These are phyloP conservation scores for Nomada lathburiana DNA, from an alignment of 2,888 invertebrate genomes.

Conservation along the genomic window DNA sequence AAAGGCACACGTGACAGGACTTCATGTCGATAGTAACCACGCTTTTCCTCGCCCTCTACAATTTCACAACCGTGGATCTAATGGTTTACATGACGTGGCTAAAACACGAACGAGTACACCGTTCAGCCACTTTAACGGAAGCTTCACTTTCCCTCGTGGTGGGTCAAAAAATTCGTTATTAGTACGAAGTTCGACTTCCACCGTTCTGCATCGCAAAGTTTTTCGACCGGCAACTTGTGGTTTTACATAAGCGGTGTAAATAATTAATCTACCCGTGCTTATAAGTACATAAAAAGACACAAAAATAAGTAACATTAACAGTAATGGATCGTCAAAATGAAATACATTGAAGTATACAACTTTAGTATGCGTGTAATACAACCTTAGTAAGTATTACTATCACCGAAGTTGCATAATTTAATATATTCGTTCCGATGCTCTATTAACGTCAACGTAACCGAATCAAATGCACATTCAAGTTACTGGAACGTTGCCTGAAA, in stretches of 20 bases:
- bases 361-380: too few relatives aligned
- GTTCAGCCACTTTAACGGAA: neutral
- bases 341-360: too few relatives aligned
- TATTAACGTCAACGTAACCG: too few relatives aligned
- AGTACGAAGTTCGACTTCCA: neutral
- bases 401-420: too few relatives aligned
- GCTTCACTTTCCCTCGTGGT: neutral
- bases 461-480: too few relatives aligned
- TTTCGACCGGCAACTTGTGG: neutral
- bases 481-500: too few relatives aligned
- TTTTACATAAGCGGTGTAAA: neutral
- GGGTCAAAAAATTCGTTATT: conserved; percentile 28
- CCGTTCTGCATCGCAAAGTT: neutral
- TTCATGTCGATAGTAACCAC: neutral
- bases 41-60: neutral
- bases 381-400: too few relatives aligned
- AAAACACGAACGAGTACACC: conserved; percentile 4
- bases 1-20: conserved; percentile 30
- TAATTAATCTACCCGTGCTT: neutral
- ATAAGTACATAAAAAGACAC: too few relatives aligned
- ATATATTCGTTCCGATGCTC: too few relatives aligned
- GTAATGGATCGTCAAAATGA: too few relatives aligned
- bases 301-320: neutral
- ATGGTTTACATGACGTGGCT: conserved; percentile 32
- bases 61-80: conserved; percentile 14